A percentile compares a stretch with the other conserved stretches of the same genome.
These are phyloP conservation scores for Eupithecia abbreviata DNA, from an alignment of 2,888 invertebrate genomes.

Conservation along the genomic window DNA sequence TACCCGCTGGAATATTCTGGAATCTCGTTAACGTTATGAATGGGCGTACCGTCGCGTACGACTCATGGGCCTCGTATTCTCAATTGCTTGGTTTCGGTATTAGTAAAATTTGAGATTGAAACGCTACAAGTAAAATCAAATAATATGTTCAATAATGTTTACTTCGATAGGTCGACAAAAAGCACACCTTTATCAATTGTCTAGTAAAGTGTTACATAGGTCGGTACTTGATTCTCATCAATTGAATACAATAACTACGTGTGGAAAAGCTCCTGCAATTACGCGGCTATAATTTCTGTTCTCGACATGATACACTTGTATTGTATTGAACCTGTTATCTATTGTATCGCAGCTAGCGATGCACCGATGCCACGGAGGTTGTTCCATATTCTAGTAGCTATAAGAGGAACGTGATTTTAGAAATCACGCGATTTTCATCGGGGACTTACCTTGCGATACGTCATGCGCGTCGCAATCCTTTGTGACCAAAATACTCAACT, in stretches of 20 bases:
- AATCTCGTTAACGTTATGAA: conserved; percentile 47
- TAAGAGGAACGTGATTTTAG: not conserved
- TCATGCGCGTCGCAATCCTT: conserved; percentile 23
- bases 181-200: not conserved
- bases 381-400: not conserved
- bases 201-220: too few relatives aligned
- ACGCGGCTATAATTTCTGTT: not conserved
- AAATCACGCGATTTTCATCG: conserved; percentile 5
- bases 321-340: not conserved
- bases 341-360: not conserved
- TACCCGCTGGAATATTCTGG: conserved; percentile 43
- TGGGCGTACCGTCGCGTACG: conserved; percentile 29
- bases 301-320: not conserved
- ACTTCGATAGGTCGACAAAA: not conserved
- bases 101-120: not conserved
- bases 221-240: too few relatives aligned
- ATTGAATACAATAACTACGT: too few relatives aligned
- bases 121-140: not conserved
- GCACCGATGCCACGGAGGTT: not conserved
- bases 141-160: not conserved
- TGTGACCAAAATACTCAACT: conserved; percentile 30
- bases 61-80: conserved; percentile 25
- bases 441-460: conserved; percentile 27
- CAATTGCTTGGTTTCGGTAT: conserved; percentile 13
- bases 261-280: not conserved